phyloP scores from a whole-genome alignment of 2,797 vertebrate species.

The Florisuga fusca region DNA sequence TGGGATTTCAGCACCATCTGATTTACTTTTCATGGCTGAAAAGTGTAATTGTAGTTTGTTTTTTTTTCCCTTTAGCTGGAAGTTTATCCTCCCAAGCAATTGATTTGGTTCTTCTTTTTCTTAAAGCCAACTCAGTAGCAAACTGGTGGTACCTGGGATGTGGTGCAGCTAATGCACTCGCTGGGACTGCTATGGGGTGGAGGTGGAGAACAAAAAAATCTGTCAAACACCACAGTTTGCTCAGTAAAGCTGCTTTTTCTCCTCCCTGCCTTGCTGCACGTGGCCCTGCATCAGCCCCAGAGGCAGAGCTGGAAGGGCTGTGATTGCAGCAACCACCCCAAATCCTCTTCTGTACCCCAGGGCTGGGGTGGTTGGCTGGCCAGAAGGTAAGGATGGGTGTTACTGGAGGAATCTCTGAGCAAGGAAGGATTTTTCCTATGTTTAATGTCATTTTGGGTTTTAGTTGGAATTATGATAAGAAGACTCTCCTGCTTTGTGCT shows the following conservation, averaged over 20 bases:
- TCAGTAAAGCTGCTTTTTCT: background rate
- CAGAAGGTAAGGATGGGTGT: background rate
- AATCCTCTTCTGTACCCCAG: rapidly evolving
- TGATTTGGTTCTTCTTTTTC: constrained; percentile 62
- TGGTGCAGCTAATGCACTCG: background rate
- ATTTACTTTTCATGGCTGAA: constrained; percentile 81
- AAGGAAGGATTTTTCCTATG: background rate
- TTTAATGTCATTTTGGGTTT: background rate
- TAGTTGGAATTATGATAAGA: background rate
- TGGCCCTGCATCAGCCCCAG: background rate
- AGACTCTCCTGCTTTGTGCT: background rate
- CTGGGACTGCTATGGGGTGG: background rate
- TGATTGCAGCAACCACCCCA: background rate
- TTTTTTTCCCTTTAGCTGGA: constrained; percentile 65
- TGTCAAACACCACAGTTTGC: background rate
- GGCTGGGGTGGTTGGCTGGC: background rate
- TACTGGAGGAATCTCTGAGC: background rate
- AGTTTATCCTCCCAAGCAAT: constrained; percentile 74
- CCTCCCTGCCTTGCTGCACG: background rate
- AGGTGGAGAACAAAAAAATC: background rate
- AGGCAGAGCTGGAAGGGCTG: background rate
- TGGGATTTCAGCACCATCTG: constrained; percentile 81
- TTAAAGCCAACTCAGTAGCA: constrained; percentile 41
- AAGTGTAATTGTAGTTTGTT: constrained; percentile 80
- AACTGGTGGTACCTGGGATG: background rate